Evolutionary conservation across 2,888 invertebrate genomes (phyloP).

Genomic region (Drosophila conformis): DNA sequence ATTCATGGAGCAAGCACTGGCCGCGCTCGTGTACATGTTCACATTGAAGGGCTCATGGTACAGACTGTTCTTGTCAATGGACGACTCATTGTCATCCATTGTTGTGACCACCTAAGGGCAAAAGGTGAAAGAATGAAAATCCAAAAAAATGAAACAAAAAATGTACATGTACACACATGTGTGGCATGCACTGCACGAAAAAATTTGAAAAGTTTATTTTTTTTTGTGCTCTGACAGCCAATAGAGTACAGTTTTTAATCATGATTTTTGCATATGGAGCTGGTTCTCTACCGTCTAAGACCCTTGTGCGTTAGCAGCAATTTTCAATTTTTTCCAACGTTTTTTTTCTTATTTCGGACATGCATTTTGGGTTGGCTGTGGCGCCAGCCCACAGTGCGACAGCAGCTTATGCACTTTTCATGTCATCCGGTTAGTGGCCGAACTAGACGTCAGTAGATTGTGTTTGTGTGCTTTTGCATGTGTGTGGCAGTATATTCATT

Average conservation of each 20-base stretch:
- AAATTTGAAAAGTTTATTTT: slow-evolving; percentile 42
- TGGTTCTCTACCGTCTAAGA: slow-evolving; percentile 12
- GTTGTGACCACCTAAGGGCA: slow-evolving; percentile 83
- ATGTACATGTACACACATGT: slow-evolving; percentile 25
- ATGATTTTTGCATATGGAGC: slow-evolving; percentile 74
- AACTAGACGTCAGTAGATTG: slow-evolving; percentile 10
- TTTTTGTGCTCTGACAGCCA: slow-evolving; percentile 26
- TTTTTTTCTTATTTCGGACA: slow-evolving; percentile 49
- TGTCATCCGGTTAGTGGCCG: slow-evolving; percentile 45
- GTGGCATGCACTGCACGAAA: slow-evolving; percentile 29
- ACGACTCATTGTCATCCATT: slow-evolving; percentile 85
- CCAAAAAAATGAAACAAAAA: slow-evolving; percentile 3
- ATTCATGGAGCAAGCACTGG: slow-evolving; percentile 85
- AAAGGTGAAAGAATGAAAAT: slow-evolving; percentile 41
- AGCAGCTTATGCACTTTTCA: slow-evolving; percentile 52
- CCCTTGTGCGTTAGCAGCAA: slow-evolving; percentile 41
- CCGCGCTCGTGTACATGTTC: slow-evolving; percentile 85
- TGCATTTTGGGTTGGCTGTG: slow-evolving; percentile 68
- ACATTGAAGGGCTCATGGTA: slow-evolving; percentile 86
- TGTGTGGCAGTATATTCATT: background rate
- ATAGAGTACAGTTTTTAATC: slow-evolving; percentile 71
- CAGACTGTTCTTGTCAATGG: slow-evolving; percentile 85
- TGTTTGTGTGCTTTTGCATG: background rate
- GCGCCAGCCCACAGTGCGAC: slow-evolving; percentile 24
- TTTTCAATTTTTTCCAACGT: slow-evolving; percentile 29